Percentiles rank a stretch among this genome's conserved stretches.
Conservation (phyloP, 2,113 vertebrate genomes). For the Fregata magnificens region DNA sequence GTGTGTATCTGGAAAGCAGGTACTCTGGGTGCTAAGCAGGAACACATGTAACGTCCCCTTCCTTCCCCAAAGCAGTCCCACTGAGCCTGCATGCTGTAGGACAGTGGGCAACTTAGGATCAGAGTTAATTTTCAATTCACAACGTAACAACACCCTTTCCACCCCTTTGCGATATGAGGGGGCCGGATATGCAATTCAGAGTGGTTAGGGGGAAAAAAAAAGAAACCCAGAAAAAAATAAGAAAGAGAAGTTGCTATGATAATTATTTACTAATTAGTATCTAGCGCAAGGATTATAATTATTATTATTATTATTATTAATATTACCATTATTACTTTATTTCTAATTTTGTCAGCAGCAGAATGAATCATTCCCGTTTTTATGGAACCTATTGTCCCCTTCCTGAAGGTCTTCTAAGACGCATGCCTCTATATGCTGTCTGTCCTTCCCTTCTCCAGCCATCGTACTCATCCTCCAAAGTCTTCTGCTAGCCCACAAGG, state of each 20-base stretch:
- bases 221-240: not conserved
- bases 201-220: not conserved
- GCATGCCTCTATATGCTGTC: not conserved
- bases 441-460: not conserved
- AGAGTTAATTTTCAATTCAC: not conserved
- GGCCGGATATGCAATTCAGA: slow-evolving; percentile 35
- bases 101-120: slow-evolving; percentile 1
- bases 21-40: slow-evolving; percentile 61
- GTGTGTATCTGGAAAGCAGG: slow-evolving; percentile 59
- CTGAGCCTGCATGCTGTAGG: not conserved
- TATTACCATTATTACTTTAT: slow-evolving; percentile 41
- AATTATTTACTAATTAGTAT: slow-evolving; percentile 60
- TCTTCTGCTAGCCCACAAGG: not conserved
- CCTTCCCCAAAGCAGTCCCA: not conserved
- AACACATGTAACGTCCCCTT: not conserved
- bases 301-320: not conserved
- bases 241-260: slow-evolving; percentile 31
- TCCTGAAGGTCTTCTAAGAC: not conserved
- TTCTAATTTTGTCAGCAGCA: slow-evolving; percentile 60
- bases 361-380: slow-evolving; percentile 26
- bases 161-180: not conserved
- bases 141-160: not conserved
- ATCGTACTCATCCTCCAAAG: not conserved
- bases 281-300: slow-evolving; percentile 59
- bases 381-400: not conserved